Conservation (phyloP, 2,797 vertebrate species). For the Eurystomus glaucurus region DNA sequence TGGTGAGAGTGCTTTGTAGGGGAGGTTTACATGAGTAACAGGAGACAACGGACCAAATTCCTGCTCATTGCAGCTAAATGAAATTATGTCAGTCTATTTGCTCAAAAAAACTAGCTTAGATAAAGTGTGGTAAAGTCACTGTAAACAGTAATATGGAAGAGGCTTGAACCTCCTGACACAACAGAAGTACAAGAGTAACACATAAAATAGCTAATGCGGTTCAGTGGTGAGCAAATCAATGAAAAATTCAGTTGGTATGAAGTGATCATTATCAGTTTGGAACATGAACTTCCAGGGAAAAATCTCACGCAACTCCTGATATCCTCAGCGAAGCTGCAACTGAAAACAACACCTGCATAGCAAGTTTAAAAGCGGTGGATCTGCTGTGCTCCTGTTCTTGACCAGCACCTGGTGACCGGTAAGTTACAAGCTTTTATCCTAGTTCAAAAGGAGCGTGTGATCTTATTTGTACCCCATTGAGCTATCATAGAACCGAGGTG, state of each 20-base stretch:
- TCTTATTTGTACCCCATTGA: neutral
- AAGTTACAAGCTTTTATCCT: neutral
- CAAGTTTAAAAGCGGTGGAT: neutral
- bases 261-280: neutral
- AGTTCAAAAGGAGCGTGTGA: neutral
- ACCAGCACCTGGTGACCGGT: rapidly evolving
- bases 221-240: neutral
- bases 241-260: neutral
- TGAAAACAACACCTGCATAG: neutral
- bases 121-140: neutral
- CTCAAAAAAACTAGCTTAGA: neutral
- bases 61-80: neutral
- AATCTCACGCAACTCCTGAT: neutral
- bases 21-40: neutral
- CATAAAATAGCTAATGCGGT: neutral
- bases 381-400: neutral
- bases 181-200: neutral
- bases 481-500: neutral
- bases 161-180: neutral
- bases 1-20: rapidly evolving
- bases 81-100: neutral
- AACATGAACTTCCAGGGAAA: neutral
- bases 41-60: neutral
- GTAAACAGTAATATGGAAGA: neutral
- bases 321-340: neutral